Evolutionary conservation across 2,888 invertebrate species (phyloP).

Genomic region (Acleris literana): DNA sequence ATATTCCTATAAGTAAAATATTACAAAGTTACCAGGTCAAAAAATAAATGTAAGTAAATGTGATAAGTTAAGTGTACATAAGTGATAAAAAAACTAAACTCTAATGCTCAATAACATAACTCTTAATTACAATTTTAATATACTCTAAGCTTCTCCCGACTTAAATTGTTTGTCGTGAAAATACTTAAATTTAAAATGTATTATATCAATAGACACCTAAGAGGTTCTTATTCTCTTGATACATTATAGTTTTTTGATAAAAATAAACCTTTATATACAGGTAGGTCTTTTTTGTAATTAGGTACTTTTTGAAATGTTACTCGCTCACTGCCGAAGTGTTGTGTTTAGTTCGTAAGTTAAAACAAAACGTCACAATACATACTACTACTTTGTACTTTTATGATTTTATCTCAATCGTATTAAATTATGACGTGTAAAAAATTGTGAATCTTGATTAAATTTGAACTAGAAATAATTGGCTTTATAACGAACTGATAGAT

Average conservation of each 20-base stretch:
- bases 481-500: conserved; percentile 80
- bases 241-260: no score
- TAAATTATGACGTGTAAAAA: neutral
- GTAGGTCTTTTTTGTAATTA: no score
- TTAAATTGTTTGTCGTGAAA: no score
- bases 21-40: conserved; percentile 42
- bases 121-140: conserved; percentile 30
- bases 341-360: conserved; percentile 30
- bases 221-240: no score
- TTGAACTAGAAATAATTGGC: conserved; percentile 54
- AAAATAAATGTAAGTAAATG: conserved; percentile 32
- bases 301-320: neutral
- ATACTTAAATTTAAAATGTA: no score
- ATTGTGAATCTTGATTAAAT: conserved; percentile 25
- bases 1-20: no score
- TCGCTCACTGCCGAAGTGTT: conserved; percentile 36
- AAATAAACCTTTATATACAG: no score
- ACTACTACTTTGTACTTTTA: neutral
- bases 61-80: conserved; percentile 38
- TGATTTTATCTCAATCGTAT: neutral
- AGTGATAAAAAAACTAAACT: conserved; percentile 54
- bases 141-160: no score
- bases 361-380: conserved; percentile 2
- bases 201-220: no score
- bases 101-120: conserved; percentile 70